These are phyloP conservation scores for Synanceia verrucosa DNA, from an alignment of 2,797 vertebrate species.

Conservation along the genomic window DNA sequence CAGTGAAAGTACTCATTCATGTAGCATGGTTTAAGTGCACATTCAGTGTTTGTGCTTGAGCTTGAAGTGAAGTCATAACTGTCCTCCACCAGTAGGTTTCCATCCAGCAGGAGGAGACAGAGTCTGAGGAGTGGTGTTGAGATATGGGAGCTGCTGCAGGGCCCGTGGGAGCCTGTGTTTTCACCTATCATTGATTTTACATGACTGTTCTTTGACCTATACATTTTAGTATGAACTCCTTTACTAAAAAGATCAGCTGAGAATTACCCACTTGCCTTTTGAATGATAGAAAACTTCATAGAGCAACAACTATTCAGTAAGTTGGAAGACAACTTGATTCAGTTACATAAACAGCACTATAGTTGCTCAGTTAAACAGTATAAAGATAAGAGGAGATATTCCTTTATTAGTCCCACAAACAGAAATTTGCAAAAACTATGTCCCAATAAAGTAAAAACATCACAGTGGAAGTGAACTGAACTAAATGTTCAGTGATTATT, in stretches of 20 bases:
- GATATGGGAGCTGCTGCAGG: background rate
- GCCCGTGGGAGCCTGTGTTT: conserved; percentile 5
- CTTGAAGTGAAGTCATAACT: background rate
- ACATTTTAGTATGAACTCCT: background rate
- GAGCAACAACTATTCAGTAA: background rate
- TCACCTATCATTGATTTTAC: conserved; percentile 12
- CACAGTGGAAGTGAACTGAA: background rate
- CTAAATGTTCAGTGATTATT: background rate
- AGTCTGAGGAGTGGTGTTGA: conserved; percentile 49
- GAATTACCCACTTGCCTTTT: background rate
- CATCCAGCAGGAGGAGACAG: conserved; percentile 79
- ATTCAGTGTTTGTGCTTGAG: background rate
- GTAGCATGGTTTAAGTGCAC: background rate
- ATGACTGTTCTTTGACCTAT: background rate
- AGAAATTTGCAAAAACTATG: too few relatives aligned
- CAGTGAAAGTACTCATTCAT: background rate
- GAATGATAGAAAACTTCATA: conserved; percentile 7
- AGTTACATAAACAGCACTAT: background rate
- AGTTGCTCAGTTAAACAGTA: background rate
- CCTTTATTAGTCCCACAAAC: too few relatives aligned
- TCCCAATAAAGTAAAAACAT: background rate
- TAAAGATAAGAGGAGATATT: too few relatives aligned
- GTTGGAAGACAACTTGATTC: conserved; percentile 11
- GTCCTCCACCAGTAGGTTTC: background rate
- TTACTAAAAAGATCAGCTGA: background rate